Base-by-base conservation (phyloP, 2,888 invertebrate genomes). In the Synanthedon vespiformis region DNA sequence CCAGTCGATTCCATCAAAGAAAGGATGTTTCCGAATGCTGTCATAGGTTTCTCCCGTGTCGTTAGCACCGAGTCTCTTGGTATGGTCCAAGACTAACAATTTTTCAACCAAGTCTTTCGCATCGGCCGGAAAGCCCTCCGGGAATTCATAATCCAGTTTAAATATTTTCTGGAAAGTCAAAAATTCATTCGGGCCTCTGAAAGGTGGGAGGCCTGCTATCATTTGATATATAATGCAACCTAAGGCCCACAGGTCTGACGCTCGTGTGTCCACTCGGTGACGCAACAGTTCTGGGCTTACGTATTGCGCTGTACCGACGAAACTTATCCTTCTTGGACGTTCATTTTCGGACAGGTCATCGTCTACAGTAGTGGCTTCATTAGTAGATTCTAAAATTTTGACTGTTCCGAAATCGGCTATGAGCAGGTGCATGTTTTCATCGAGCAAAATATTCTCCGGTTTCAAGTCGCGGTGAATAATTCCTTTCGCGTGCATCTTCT, bases 271-370 rank as follows among this genome's bases (percentile, higher is more conserved):
- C 2, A 92, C 91, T 56, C 93, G 91, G 71, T 94, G 93, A 56
- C 92, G 94, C 51, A 99, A 88, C 57, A 99, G 90, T 86, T 99
- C 99, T 2, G 99, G 99, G 54, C 98, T 98, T 0, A 99, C 98
- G 80, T 99, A 99, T 76, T 99, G 98, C 2, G 99, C 98, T 11
- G 99, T 99, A 51, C 99, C 99, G 12, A 99, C 99, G 81, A 99
- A 99, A 77, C 95, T 95, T 67, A 93, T 93, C 64, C 90, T 90
- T 55, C 95, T 89, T 61, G 89, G 85, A 53, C 89, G 83, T 54
- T 83, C 80, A 62, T 79, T 81, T 60, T 79, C 74, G 55, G 61
- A 62, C 40, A 67, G 60, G 12, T 85, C 80, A 52, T 81, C 80
- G 44, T 77, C 77, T 53, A 65, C 56, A 12, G 58, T 65, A 18